Evolutionary conservation across 2,113 vertebrate genomes (phyloP).

Genomic region (Spea multiplicata): DNA sequence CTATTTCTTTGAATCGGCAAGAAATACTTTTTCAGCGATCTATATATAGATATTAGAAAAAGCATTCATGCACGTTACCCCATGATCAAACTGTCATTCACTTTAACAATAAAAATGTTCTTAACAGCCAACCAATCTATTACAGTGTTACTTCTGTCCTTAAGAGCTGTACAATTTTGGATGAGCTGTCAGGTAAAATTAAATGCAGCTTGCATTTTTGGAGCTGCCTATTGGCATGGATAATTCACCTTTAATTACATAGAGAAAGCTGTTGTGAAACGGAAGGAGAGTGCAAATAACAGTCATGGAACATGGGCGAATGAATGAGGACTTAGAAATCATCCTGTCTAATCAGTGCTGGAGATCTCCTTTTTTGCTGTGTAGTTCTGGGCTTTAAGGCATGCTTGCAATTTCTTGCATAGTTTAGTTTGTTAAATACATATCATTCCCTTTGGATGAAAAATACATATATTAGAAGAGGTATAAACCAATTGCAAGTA

Average conservation of each 20-base stretch:
- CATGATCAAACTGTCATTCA: slow-evolving; percentile 35
- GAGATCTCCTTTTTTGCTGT: slow-evolving; percentile 20
- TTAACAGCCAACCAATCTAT: slow-evolving; percentile 7
- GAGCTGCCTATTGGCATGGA: slow-evolving; percentile 26
- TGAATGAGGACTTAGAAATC: slow-evolving; percentile 28
- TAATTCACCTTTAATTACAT: slow-evolving; percentile 45
- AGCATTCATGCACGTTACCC: not conserved
- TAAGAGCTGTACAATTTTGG: not conserved
- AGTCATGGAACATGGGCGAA: slow-evolving; percentile 16
- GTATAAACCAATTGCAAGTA: no score
- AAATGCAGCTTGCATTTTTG: slow-evolving; percentile 21
- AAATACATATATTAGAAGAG: no score
- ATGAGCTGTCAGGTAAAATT: slow-evolving; percentile 25
- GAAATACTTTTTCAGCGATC: slow-evolving; percentile 1
- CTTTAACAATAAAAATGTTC: slow-evolving; percentile 24
- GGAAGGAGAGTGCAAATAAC: slow-evolving; percentile 31
- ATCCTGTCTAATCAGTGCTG: slow-evolving; percentile 27
- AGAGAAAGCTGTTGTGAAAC: slow-evolving; percentile 21
- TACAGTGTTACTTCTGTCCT: not conserved
- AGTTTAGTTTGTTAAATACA: no score
- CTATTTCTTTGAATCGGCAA: not conserved
- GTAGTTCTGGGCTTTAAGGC: slow-evolving; percentile 14
- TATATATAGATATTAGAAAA: slow-evolving; percentile 15
- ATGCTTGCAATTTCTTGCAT: slow-evolving; percentile 3
- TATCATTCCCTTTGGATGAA: no score